Evolutionary conservation across 2,797 vertebrate genomes (phyloP).

Genomic region (Florisuga fusca): DNA sequence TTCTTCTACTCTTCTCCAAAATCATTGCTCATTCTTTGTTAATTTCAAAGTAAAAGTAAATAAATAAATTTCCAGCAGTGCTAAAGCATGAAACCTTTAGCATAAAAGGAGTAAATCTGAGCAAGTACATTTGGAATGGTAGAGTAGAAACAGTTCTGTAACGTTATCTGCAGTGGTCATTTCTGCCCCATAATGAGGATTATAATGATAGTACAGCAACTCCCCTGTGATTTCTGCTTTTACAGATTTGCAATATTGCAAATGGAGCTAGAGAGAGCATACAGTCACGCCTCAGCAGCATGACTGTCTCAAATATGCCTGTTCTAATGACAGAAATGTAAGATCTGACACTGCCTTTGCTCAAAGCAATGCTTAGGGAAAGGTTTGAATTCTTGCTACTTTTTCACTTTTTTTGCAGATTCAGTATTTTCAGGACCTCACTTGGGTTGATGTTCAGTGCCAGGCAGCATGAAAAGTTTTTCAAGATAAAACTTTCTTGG

Average conservation of each 20-base stretch:
- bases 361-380: neutral
- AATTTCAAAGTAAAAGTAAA: neutral
- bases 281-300: neutral
- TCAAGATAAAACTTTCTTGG: conserved; percentile 22
- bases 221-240: neutral
- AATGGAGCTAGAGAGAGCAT: neutral
- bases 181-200: neutral
- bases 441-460: neutral
- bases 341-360: neutral
- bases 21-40: neutral
- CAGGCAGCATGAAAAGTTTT: conserved; percentile 22
- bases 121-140: neutral
- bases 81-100: neutral
- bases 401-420: neutral
- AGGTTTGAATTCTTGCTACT: neutral
- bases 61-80: neutral
- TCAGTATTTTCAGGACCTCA: neutral
- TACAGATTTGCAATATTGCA: neutral
- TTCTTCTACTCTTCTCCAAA: neutral
- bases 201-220: neutral
- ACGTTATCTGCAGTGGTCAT: neutral
- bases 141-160: neutral
- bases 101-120: neutral
- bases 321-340: neutral
- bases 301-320: neutral